Evolutionary conservation across 2,113 vertebrate genomes (phyloP).

Genomic region (Spilogale gracilis): DNA sequence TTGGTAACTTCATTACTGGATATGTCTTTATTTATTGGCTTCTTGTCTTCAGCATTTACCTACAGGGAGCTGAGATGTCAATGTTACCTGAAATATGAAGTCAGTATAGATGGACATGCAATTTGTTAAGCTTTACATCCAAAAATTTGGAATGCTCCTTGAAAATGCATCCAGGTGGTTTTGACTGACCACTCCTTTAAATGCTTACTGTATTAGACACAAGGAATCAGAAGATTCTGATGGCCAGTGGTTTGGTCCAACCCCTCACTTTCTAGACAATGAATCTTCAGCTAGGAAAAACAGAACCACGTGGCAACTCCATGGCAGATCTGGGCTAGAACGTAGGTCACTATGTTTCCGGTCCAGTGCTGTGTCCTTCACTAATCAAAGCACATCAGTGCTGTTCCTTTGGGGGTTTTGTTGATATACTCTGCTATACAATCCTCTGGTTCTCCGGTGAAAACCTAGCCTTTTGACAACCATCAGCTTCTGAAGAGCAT

Average conservation of each 20-base stretch:
- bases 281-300: background rate
- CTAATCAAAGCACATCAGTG: background rate
- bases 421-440: background rate
- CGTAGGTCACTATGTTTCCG: background rate
- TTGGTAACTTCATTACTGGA: background rate
- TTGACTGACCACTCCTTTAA: background rate
- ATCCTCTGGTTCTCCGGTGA: background rate
- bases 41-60: conserved; percentile 31
- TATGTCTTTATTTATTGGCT: background rate
- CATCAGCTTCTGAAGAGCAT: background rate
- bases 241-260: background rate
- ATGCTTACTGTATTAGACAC: background rate
- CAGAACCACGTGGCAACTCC: background rate
- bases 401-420: background rate
- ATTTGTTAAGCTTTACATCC: background rate
- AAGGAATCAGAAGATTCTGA: background rate
- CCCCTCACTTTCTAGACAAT: background rate
- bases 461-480: background rate
- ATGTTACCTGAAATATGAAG: background rate
- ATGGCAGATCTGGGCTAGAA: background rate
- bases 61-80: background rate
- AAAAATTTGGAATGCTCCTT: background rate
- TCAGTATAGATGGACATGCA: background rate
- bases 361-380: background rate
- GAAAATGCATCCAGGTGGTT: background rate